These are phyloP conservation scores for Xestia c-nigrum DNA, from an alignment of 2,888 invertebrate genomes.

Conservation along the genomic window DNA sequence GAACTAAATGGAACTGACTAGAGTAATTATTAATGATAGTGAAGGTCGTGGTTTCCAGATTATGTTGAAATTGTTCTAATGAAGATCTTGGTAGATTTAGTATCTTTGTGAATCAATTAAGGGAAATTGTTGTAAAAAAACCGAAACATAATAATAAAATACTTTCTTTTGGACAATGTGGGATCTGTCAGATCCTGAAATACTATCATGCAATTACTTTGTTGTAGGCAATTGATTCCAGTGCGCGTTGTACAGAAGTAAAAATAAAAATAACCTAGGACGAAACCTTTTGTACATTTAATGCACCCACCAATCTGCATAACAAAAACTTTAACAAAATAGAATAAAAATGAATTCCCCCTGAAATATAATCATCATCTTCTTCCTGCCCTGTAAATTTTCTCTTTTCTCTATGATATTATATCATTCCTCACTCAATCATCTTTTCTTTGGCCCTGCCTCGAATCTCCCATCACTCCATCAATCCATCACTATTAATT, in stretches of 20 bases:
- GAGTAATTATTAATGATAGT: slow-evolving; percentile 12
- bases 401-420: too few species aligned
- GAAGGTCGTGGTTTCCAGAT: background rate
- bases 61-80: background rate
- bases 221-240: too few species aligned
- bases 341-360: background rate
- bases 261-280: too few species aligned
- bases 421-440: too few species aligned
- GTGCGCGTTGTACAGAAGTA: too few species aligned
- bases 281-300: too few species aligned
- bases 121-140: background rate
- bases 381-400: too few species aligned
- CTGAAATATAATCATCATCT: background rate
- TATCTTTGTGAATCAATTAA: background rate
- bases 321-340: background rate
- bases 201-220: background rate
- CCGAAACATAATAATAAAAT: background rate
- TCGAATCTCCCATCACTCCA: too few species aligned
- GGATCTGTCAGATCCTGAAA: background rate
- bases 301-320: too few species aligned
- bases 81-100: background rate
- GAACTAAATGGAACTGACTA: slow-evolving; percentile 11
- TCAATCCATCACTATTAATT: too few species aligned
- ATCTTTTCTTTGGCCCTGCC: too few species aligned
- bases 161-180: background rate